phyloP scores from a whole-genome alignment of 2,888 invertebrate species.

The Creontiades dilutus region DNA sequence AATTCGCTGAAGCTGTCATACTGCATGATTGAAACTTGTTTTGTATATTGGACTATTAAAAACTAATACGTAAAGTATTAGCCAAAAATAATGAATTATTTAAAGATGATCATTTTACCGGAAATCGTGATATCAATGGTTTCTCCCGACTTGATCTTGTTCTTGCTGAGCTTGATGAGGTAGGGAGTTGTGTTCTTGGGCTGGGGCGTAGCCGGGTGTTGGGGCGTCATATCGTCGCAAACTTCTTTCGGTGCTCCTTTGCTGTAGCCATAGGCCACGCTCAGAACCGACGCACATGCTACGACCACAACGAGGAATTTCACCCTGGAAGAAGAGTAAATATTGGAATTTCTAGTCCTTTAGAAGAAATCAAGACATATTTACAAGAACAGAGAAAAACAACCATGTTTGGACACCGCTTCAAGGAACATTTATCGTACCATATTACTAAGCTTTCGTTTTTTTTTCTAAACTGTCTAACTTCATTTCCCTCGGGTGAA shows the following conservation, averaged over 20 bases:
- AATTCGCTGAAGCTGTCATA: too few species aligned
- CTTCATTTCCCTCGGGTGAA: too few species aligned
- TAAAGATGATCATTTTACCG: slow-evolving; percentile 44
- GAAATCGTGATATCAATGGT: slow-evolving; percentile 80
- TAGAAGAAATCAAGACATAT: too few species aligned
- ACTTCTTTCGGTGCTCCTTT: slow-evolving; percentile 83
- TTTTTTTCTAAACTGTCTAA: too few species aligned
- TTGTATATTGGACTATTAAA: too few species aligned
- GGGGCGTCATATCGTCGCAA: slow-evolving; percentile 85
- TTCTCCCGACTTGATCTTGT: slow-evolving; percentile 78
- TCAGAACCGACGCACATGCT: slow-evolving; percentile 48
- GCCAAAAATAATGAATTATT: too few species aligned
- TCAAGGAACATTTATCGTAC: too few species aligned
- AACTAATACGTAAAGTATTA: too few species aligned
- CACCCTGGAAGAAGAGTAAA: neutral
- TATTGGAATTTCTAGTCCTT: neutral
- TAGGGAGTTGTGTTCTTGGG: slow-evolving; percentile 83
- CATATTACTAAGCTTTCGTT: too few species aligned
- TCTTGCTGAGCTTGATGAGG: slow-evolving; percentile 78
- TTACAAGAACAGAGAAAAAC: too few species aligned
- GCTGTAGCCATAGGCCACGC: slow-evolving; percentile 79
- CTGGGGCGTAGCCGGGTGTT: slow-evolving; percentile 81
- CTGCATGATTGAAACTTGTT: too few species aligned
- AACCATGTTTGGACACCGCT: too few species aligned
- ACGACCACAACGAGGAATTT: slow-evolving; percentile 4